Evolutionary conservation across 2,888 invertebrate species (phyloP).

Genomic region (Strigamia maritima): DNA sequence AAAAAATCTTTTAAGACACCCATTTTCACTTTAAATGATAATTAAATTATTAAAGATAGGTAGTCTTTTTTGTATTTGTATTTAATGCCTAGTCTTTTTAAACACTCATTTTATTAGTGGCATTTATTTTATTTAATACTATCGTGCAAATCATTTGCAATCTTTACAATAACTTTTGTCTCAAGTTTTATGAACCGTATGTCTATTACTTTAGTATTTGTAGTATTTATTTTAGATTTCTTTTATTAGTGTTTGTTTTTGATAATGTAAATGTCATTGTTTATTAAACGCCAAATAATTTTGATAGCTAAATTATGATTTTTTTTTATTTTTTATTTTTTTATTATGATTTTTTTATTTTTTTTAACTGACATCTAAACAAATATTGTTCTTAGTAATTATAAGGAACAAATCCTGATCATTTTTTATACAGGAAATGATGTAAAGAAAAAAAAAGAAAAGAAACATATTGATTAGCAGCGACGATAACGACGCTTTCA

Average conservation of each 20-base stretch:
- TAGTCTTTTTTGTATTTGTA: conserved; percentile 9
- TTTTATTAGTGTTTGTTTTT: not conserved
- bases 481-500: not conserved
- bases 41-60: not conserved
- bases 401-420: too few relatives aligned
- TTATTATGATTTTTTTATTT: not conserved
- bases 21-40: not conserved
- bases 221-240: not conserved
- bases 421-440: not conserved
- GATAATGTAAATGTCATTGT: not conserved
- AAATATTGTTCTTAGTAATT: not conserved
- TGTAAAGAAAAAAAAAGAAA: not conserved
- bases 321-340: not conserved
- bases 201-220: not conserved
- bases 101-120: not conserved
- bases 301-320: not conserved
- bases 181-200: not conserved
- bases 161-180: not conserved
- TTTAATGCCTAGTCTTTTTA: conserved; percentile 1
- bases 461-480: not conserved
- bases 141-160: not conserved
- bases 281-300: not conserved
- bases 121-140: not conserved
- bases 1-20: not conserved
- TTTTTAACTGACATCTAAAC: not conserved